Conservation (phyloP, 2,888 invertebrate species). For the Drosophila kambysellisi region DNA sequence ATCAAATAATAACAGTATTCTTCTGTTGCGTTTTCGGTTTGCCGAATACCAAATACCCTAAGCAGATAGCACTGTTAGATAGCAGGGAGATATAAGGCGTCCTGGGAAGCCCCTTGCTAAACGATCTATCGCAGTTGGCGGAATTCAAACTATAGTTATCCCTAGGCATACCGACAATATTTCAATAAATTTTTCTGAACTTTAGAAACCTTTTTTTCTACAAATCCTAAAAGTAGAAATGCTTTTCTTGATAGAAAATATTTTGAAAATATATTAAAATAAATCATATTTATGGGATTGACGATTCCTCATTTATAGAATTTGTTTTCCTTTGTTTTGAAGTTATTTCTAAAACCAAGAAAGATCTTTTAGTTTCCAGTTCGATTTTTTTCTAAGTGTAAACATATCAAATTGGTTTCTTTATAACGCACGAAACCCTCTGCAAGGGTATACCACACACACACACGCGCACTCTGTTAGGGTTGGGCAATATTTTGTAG, state of each 20-base stretch:
- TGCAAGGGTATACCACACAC: not conserved
- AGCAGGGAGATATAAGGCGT: not conserved
- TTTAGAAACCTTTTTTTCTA: not conserved
- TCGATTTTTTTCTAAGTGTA: not conserved
- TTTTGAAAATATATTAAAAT: no score
- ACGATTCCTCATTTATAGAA: not conserved
- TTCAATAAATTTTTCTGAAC: not conserved
- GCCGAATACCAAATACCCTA: constrained; percentile 14
- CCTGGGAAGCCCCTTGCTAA: not conserved
- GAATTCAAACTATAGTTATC: not conserved
- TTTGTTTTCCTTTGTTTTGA: not conserved
- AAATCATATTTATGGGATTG: no score
- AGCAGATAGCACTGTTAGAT: not conserved
- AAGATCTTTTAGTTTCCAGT: not conserved
- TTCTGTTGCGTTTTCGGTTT: not conserved
- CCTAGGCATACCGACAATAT: not conserved
- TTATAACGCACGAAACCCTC: not conserved
- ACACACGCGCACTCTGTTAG: not conserved
- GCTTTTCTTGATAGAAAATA: no score
- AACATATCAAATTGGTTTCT: not conserved
- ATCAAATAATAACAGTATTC: not conserved
- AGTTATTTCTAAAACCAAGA: not conserved
- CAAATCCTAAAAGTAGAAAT: no score
- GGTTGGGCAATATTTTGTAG: not conserved
- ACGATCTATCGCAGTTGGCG: not conserved